Conservation (phyloP, 2,113 vertebrate species). For the Octodon degus region DNA sequence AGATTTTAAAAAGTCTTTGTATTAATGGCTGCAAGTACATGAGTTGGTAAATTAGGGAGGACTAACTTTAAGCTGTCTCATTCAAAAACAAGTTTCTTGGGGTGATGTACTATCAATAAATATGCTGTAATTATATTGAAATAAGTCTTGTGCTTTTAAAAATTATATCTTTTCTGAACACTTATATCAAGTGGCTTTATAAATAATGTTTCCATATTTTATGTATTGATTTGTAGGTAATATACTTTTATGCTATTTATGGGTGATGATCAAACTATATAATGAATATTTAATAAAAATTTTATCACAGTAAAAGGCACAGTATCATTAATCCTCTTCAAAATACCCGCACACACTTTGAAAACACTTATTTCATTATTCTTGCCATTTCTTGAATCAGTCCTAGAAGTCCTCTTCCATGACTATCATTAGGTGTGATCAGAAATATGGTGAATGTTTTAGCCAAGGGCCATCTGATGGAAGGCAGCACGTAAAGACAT, state of each 20-base stretch:
- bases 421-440: background rate
- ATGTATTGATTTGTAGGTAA: slow-evolving; percentile 10
- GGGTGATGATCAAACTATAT: background rate
- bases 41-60: background rate
- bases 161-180: slow-evolving; percentile 28
- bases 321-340: background rate
- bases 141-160: background rate
- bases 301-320: background rate
- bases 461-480: background rate
- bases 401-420: background rate
- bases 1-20: background rate
- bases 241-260: slow-evolving; percentile 36
- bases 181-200: background rate
- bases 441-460: background rate
- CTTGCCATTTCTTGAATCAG: background rate
- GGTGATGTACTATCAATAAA: background rate
- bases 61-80: background rate
- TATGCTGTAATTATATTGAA: slow-evolving; percentile 43
- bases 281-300: background rate
- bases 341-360: background rate
- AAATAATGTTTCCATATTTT: background rate
- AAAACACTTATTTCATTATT: background rate
- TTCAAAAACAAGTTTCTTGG: slow-evolving; percentile 20
- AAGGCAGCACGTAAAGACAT: background rate
- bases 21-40: background rate